Conservation (phyloP, 2,888 invertebrate species). For the Zhuqinia jingwanae region DNA sequence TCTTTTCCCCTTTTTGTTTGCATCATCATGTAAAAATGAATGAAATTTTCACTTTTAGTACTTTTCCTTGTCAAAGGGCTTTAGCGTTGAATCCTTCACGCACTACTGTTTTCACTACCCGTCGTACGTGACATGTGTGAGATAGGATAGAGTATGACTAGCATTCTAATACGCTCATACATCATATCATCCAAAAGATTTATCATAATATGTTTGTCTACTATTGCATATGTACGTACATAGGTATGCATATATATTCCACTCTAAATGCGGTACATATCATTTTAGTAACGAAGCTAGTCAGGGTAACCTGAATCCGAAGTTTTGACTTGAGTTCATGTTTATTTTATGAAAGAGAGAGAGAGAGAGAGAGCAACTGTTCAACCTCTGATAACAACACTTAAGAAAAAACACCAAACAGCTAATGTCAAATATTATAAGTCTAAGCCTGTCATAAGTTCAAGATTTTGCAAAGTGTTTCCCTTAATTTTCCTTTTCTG, state of each 20-base stretch:
- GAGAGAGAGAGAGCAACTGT: too few species aligned
- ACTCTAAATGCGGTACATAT: too few species aligned
- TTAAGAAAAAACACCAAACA: slow-evolving; percentile 18
- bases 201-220: too few species aligned
- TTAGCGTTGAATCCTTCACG: too few species aligned
- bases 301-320: not conserved
- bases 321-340: not conserved
- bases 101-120: not conserved
- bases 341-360: too few species aligned
- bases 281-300: too few species aligned
- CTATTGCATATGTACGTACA: too few species aligned
- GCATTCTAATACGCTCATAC: slow-evolving; percentile 13
- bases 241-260: too few species aligned
- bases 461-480: slow-evolving; percentile 17
- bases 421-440: slow-evolving; percentile 43
- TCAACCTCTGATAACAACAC: slow-evolving; percentile 31
- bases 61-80: not conserved
- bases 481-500: too few species aligned
- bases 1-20: not conserved
- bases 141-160: not conserved
- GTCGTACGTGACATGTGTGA: slow-evolving; percentile 26
- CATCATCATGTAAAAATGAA: not conserved
- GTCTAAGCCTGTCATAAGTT: slow-evolving; percentile 34
- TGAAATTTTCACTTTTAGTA: not conserved
- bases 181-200: too few species aligned